Conservation (phyloP, 2,113 vertebrate genomes). For the Lophotis ruficrista region DNA sequence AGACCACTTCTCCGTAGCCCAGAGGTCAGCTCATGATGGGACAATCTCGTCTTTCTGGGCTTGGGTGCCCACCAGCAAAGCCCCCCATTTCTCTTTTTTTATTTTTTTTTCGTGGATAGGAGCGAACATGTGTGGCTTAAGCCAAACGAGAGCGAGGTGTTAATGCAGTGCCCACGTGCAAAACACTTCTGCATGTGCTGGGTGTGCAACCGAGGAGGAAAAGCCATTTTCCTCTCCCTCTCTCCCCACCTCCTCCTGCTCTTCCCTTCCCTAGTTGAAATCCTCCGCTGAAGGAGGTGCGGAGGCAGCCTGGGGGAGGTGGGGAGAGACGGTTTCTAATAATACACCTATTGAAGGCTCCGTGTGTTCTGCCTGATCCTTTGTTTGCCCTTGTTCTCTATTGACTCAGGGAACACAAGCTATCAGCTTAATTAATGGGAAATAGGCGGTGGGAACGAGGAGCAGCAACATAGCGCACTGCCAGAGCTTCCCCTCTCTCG, state of each 20-base stretch:
- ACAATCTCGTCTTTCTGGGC: not conserved
- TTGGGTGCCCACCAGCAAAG: not conserved
- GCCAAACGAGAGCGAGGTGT: rapidly evolving
- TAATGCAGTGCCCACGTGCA: not conserved
- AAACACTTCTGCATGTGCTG: not conserved
- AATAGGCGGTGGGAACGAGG: not conserved
- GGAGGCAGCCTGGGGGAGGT: not conserved
- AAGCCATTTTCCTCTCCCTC: not conserved
- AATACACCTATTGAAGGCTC: not conserved
- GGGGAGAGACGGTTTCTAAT: not conserved
- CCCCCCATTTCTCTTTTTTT: not conserved
- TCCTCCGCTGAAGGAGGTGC: not conserved
- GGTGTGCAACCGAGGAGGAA: not conserved
- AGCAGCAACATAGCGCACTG: not conserved
- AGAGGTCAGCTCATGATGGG: not conserved
- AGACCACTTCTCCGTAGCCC: not conserved
- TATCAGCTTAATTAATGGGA: not conserved
- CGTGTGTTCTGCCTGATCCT: not conserved
- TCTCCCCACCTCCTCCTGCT: not conserved
- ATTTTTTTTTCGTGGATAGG: not conserved
- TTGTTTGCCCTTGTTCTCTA: not conserved
- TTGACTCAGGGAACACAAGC: not conserved
- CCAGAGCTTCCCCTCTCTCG: not conserved
- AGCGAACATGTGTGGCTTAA: rapidly evolving
- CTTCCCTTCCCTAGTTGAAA: not conserved